Conservation (phyloP, 2,888 invertebrate genomes). For the Zele albiditarsus region DNA sequence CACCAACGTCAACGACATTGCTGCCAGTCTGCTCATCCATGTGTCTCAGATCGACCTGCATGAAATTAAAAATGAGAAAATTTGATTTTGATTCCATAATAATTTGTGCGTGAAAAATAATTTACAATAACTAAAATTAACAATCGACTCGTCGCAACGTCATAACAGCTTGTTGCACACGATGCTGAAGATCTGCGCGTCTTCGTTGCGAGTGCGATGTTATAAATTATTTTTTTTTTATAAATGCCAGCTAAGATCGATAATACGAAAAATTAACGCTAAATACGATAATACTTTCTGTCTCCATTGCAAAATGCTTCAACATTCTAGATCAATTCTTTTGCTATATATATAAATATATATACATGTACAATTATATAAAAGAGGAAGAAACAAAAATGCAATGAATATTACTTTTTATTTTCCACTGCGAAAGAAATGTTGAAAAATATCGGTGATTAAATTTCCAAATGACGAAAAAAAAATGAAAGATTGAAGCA, state of each 20-base stretch:
- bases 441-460: background rate
- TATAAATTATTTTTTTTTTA: conserved; percentile 12
- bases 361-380: background rate
- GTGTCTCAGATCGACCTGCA: conserved; percentile 91
- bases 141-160: conserved; percentile 40
- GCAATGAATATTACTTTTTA: background rate
- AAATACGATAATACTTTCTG: conserved; percentile 28
- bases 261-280: conserved; percentile 28
- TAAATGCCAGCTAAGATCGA: conserved; percentile 39
- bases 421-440: background rate
- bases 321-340: conserved; percentile 16
- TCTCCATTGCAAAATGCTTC: conserved; percentile 21
- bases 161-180: conserved; percentile 39
- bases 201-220: conserved; percentile 43
- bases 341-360: background rate
- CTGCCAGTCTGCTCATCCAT: conserved; percentile 93
- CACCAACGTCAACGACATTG: conserved; percentile 93
- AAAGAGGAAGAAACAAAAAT: background rate
- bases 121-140: conserved; percentile 11
- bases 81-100: conserved; percentile 16
- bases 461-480: background rate
- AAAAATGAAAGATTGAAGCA: background rate
- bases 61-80: conserved; percentile 40
- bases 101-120: conserved; percentile 15
- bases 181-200: conserved; percentile 41